Evolutionary conservation across 1,140 invertebrate genomes (phyloP), one percentile per base, ranked within the genome.

Genomic region (Magallana ariakensis): DNA sequence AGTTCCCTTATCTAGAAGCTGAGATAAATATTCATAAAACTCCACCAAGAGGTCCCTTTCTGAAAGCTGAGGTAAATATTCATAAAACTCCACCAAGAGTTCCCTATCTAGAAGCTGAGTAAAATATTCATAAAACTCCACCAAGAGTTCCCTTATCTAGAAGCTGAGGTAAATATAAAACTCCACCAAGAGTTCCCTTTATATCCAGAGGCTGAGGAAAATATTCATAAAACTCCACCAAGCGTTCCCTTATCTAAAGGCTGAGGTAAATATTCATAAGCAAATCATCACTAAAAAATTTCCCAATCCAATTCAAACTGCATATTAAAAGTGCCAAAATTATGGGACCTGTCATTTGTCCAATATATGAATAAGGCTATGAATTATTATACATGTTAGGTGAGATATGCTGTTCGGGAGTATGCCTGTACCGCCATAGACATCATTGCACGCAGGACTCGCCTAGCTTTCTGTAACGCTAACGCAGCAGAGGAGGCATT

Each of bases 1-100:
- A 99, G 95, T 99, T 99, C 94, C 99, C 99, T 0, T 99, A 99
- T 93, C 98, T 99, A 92, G 99, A 99, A 94, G 99, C 98, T 19
- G 99, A 99, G 96, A n/a, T n/a, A n/a, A 54, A 53, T 7, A 81
- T 19, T 46, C 33, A 46, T 46, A 46, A 46, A 46, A 46, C 33
- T 46, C 33, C 33, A 46, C 2, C 33, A 46, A 46, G 33, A 46
- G 33, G 2, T 46, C 5, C 33, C 33, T 46, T 46, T 46, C 33
- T 46, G 5, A 5, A 46, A 46, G 33, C 33, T 46, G 33, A 5
- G 5, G 33, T 46, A 46, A 46, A 46, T 46, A 46, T 4, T 46
- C 33, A 46, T 46, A 46, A 46, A 46, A 46, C 33, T 4, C 5
- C 0, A 46, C 2, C 33, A 46, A 46, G 33, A 46, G 5, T 46